Base-by-base conservation (phyloP, 30 jellyfish, hydroid and myxozoan species). In the Aurelia sp. region DNA sequence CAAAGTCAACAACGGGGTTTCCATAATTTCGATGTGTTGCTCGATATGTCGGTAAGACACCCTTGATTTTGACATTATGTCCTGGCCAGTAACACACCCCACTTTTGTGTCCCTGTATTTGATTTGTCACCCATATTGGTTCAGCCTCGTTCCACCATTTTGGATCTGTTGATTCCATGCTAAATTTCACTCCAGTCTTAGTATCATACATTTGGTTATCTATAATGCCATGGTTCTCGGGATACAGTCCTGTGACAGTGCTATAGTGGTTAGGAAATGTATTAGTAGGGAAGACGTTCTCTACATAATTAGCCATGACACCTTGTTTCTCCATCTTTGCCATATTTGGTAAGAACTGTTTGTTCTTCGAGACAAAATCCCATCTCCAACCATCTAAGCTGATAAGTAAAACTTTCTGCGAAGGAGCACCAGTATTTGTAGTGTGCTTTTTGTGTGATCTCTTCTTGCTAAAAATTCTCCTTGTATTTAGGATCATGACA, bases 51-150 rank as follows among this genome's bases (percentile, higher is more conserved):
- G 98, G 96, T 50, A 59, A 31, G 22, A 35, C 75, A 12, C 96
- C 97, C 17, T 73, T 67, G 5, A 75, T 81, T 27, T 62, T 72
- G 1, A 94, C 93, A 61, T 86, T 74, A 61, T 55, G 90, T 27
- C 97, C 99, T 19, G 99, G 99, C 96, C 96, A 94, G 53, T 83
- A 88, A 66, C 91, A 85, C 20, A 83, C 88, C 5, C 97, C 99
- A 84, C 97, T 94, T 63, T 94, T 76, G 48, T 83, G 85, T 5
- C 99, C 99, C 23, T 84, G 90, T 22, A 6, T 52, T 79, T 94
- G 97, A 73, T 89, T 94, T 4, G 89, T 84, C 33, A 87, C 68
- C 99, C 99, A 94, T 23, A 94, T 87, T 21, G 99, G 99, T 48
- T 74, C 55, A 44, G 55, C 55, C 55, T 44, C 55, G 48, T 94